Evolutionary conservation across 2,888 invertebrate species (phyloP), one percentile per base, ranked within the genome.

Genomic region (Abscondita cerata): DNA sequence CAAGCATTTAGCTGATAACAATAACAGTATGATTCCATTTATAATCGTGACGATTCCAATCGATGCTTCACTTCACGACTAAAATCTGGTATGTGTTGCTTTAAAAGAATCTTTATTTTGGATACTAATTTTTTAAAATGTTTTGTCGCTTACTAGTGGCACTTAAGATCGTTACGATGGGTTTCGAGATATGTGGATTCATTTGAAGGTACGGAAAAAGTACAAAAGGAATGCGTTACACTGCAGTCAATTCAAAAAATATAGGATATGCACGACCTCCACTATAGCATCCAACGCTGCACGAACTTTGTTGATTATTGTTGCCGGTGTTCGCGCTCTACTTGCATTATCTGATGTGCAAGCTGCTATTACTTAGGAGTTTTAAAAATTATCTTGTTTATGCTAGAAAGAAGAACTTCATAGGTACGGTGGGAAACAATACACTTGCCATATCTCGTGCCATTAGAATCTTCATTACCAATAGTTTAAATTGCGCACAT

Each of bases 271-370:
- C 67, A 67, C 67, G 67, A 67, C 64, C 64, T 64, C 62, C 57
- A 55, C 52, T 56, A 57, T 60, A 57, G 62, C 55, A 62, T 64
- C 64, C 57, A 62, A 66, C 56, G 64, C 48, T 67, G 67, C 67
- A 67, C 67, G 67, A 67, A 64, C 59, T 67, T 62, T 60, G 62
- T 59, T 64, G 67, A 67, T 67, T 64, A 67, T 67, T 67, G 67
- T 67, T 67, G 62, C 62, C 62, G 54, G 62, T 64, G 62, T 67
- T 67, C 62, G 64, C 67, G 67, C 64, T 67, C 64, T 57, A 62
- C 62, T 64, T 62, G 62, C 55, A 62, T 65, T 67, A 67, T 67
- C 67, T 64, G 67, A 67, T 67, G 62, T 62, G 64, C 60, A 64
- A 57, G 60, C 59, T 59, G 64, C 64, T 64, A 67, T 67, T 67